Conservation (phyloP, 1,140 invertebrate genomes). For the Heliconius hermathena region DNA sequence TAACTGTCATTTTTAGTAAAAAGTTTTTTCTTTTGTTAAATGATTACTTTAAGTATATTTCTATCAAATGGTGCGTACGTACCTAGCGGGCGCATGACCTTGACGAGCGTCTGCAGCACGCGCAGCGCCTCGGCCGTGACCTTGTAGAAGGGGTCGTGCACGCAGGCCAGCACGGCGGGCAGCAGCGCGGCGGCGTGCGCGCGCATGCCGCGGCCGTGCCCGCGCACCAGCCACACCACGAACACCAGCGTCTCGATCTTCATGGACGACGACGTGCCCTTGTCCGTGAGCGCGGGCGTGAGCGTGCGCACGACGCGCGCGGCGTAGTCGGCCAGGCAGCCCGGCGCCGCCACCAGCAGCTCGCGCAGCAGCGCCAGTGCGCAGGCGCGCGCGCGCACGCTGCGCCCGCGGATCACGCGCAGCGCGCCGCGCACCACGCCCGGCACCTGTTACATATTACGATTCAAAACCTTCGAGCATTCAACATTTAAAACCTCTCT, state of each 20-base stretch:
- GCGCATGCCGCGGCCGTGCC: conserved; percentile 86
- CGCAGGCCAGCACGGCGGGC: conserved; percentile 93
- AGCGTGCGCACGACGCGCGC: conserved; percentile 94
- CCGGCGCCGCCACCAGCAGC: conserved; percentile 93
- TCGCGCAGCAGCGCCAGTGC: conserved; percentile 93
- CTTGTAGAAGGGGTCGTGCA: conserved; percentile 98
- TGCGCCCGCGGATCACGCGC: conserved; percentile 95
- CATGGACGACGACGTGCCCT: conserved; percentile 98
- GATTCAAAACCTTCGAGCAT: no score
- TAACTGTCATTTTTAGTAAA: no score
- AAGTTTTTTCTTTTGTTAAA: no score
- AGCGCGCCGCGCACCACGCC: conserved; percentile 94
- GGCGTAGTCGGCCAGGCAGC: conserved; percentile 93
- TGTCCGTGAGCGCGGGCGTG: conserved; percentile 95
- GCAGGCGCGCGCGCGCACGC: conserved; percentile 95
- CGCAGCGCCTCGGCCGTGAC: conserved; percentile 96
- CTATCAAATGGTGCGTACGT: conserved; percentile 31
- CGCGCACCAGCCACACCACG: conserved; percentile 92
- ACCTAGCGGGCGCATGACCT: conserved; percentile 95
- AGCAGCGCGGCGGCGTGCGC: conserved; percentile 92
- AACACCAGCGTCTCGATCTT: conserved; percentile 98
- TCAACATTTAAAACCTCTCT: no score
- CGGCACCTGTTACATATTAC: conserved; percentile 79
- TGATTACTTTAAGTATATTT: no score
- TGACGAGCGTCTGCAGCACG: conserved; percentile 96